Evolutionary conservation across 2,797 vertebrate species (phyloP).

Genomic region (Chaetodon trifasciatus): DNA sequence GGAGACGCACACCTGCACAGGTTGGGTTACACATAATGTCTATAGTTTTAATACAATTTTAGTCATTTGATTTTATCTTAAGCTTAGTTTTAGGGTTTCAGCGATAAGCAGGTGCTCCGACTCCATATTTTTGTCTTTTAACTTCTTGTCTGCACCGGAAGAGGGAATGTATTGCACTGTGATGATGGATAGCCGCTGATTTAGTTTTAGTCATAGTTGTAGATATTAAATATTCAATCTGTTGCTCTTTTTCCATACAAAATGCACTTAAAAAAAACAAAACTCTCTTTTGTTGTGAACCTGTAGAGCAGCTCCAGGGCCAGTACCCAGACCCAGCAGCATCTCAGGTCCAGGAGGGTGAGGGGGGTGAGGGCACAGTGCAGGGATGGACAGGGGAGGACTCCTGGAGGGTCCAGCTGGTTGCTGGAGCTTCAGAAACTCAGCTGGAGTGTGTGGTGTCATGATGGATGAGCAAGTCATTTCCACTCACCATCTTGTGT

Average conservation of each 20-base stretch:
- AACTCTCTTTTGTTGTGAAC: fast-evolving
- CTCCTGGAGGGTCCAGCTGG: slow-evolving; percentile 37
- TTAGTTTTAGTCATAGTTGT: neutral
- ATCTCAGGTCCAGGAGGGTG: slow-evolving; percentile 37
- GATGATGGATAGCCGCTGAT: no score
- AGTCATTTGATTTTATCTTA: neutral
- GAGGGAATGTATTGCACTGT: neutral
- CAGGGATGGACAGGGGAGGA: slow-evolving; percentile 42
- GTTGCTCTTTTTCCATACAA: neutral
- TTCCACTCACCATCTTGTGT: neutral
- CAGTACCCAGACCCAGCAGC: slow-evolving; percentile 28
- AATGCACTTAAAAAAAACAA: neutral
- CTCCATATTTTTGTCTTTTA: neutral
- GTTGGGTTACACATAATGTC: slow-evolving; percentile 28
- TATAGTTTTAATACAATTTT: neutral
- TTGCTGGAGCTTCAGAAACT: slow-evolving; percentile 37
- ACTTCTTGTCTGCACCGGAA: neutral
- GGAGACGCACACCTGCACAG: slow-evolving; percentile 72
- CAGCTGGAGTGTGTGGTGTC: slow-evolving; percentile 65
- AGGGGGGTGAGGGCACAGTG: slow-evolving; percentile 4
- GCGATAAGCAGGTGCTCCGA: neutral
- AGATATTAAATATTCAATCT: neutral
- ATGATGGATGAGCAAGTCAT: slow-evolving; percentile 27
- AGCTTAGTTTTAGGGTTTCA: neutral
- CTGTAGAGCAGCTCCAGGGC: slow-evolving; percentile 63